Evolutionary conservation across 2,888 invertebrate genomes (phyloP).

Genomic region (Alloscopus bannaensis): DNA sequence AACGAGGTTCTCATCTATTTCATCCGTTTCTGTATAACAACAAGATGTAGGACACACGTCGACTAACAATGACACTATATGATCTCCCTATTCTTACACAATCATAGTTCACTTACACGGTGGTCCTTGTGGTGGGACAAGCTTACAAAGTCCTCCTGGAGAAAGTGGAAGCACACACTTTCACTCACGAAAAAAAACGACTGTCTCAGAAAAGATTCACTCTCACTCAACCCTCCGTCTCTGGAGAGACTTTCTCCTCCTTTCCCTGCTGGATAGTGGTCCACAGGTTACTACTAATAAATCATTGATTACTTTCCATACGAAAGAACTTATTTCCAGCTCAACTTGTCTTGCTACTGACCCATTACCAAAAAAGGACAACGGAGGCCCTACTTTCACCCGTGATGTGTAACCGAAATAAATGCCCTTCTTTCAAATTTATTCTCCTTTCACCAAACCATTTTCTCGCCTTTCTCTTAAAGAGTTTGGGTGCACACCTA

Average conservation of each 20-base stretch:
- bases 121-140: too few relatives aligned
- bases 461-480: too few relatives aligned
- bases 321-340: too few relatives aligned
- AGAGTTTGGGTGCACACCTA: too few relatives aligned
- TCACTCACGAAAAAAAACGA: neutral
- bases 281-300: conserved; percentile 35
- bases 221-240: too few relatives aligned
- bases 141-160: too few relatives aligned
- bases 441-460: too few relatives aligned
- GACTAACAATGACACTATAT: neutral
- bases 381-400: too few relatives aligned
- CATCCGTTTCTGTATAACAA: neutral
- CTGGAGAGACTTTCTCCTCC: conserved; percentile 2
- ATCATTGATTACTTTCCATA: conserved; percentile 53
- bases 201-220: neutral
- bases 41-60: neutral
- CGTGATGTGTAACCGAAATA: too few relatives aligned
- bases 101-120: neutral
- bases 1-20: neutral
- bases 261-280: neutral
- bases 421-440: too few relatives aligned
- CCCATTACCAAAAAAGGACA: too few relatives aligned
- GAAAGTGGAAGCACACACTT: neutral
- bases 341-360: too few relatives aligned
- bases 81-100: neutral